Conservation (phyloP, 2,113 vertebrate species). For the Macroglossus sobrinus region DNA sequence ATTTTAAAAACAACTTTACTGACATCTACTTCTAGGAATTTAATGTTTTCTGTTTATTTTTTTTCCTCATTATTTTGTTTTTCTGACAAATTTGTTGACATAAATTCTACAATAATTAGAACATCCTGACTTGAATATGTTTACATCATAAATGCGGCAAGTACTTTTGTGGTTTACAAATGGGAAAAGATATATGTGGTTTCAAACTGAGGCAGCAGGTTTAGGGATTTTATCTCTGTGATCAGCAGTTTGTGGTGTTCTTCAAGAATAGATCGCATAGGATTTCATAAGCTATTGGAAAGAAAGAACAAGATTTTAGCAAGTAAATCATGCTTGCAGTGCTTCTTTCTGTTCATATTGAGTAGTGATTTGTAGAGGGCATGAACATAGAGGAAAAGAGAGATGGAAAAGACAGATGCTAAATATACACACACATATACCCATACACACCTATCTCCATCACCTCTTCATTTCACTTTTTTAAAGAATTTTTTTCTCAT, state of each 20-base stretch:
- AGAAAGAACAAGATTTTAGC: background rate
- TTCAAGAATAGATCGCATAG: background rate
- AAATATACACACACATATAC: background rate
- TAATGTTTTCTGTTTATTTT: background rate
- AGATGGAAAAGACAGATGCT: background rate
- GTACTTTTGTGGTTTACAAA: background rate
- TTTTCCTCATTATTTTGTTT: background rate
- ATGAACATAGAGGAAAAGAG: background rate
- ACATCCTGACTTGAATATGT: background rate
- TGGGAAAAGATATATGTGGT: background rate
- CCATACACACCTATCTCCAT: background rate
- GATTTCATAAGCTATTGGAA: constrained; percentile 27
- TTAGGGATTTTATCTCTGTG: constrained; percentile 3
- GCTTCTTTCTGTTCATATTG: background rate
- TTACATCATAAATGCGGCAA: background rate
- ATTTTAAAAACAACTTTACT: background rate
- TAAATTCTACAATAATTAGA: background rate
- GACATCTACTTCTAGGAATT: background rate
- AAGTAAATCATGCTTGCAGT: background rate
- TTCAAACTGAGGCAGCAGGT: background rate
- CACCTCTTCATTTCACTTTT: background rate
- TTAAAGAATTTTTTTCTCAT: background rate
- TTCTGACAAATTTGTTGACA: constrained; percentile 10
- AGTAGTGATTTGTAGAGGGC: background rate
- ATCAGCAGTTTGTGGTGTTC: constrained; percentile 14